Base-by-base conservation (phyloP, 2,888 invertebrate species). In the Dicranocentrus wangi region DNA sequence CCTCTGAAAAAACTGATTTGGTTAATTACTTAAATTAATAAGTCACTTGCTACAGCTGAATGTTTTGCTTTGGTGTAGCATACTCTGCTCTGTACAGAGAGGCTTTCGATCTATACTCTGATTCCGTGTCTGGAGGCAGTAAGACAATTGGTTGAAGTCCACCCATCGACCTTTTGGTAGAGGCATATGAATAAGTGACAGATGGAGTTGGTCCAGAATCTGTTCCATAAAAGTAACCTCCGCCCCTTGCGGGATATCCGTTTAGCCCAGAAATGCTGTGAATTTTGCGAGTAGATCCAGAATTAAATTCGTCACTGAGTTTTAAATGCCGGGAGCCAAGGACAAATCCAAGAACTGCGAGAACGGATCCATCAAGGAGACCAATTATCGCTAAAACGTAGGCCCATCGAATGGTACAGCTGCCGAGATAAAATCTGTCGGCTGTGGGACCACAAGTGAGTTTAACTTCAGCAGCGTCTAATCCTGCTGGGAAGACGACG, bases 351-450 rank as follows among this genome's bases (percentile, higher is more conserved):
- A 98, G 91, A 0, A 95, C 93, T 0, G 97, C 93, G 83, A 97
- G 91, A 82, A 96, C 95, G 69, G 93, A 90, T 70, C 95, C 95
- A 89, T 97, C 97, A 86, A 94, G 89, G 73, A 95, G 94, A 0
- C 94, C 96, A 83, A 98, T 96, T 81, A 95, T 94, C 5, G 97
- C 97, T 87, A 98, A 91, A 13, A 97, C 93, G 89, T 95, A 97
- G 2, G 97, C 97, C 97, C 97, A 97, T 87, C 96, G 92, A 72
- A 98, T 92, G 83, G 94, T 94, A 88, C 98, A 98, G 25, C 93
- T 92, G 43, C 96, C 98, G 88, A 92, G 87, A 87, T 90, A 89
- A 87, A 90, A 91, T 77, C 93, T 93, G 87, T 94, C 94, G 0
- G 94, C 94, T 0, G 93, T 91, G 13, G 93, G 92, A 0, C 96